Evolutionary conservation across 1,140 invertebrate species (phyloP).

Genomic region (Pseudomyrmex cubaensis): DNA sequence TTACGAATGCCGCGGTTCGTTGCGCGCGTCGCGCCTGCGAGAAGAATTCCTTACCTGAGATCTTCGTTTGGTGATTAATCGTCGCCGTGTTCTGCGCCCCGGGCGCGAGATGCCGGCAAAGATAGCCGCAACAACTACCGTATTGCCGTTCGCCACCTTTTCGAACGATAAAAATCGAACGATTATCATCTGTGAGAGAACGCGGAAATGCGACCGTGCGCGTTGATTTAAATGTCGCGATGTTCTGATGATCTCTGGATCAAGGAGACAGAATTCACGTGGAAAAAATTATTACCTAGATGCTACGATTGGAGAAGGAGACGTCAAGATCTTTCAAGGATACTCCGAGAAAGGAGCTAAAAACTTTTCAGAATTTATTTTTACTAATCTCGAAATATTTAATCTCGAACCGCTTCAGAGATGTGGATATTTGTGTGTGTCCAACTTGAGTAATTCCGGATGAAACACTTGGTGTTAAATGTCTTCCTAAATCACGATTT

Average conservation of each 20-base stretch:
- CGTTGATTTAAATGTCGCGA: slow-evolving; percentile 18
- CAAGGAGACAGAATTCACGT: neutral
- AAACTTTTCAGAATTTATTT: neutral
- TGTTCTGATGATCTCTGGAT: neutral
- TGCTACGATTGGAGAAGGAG: too few relatives aligned
- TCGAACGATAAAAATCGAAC: slow-evolving; percentile 41
- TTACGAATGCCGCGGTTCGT: neutral
- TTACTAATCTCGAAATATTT: neutral
- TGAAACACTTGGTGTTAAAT: neutral
- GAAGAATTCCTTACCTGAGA: slow-evolving; percentile 28
- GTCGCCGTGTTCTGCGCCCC: slow-evolving; percentile 20
- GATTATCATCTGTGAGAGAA: slow-evolving; percentile 41
- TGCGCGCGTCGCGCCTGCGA: slow-evolving; percentile 9
- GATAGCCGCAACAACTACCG: slow-evolving; percentile 19
- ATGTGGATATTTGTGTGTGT: too few relatives aligned
- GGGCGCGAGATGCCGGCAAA: neutral
- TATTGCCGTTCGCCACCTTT: slow-evolving; percentile 8
- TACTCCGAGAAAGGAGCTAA: neutral
- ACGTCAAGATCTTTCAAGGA: neutral
- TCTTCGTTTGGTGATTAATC: slow-evolving; percentile 62
- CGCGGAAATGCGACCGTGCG: neutral
- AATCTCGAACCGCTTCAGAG: too few relatives aligned
- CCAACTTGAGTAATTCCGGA: neutral
- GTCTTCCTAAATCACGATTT: neutral
- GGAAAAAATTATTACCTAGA: neutral